Evolutionary conservation across 1,140 invertebrate genomes (phyloP).

Genomic region (Trichonephila clavipes): DNA sequence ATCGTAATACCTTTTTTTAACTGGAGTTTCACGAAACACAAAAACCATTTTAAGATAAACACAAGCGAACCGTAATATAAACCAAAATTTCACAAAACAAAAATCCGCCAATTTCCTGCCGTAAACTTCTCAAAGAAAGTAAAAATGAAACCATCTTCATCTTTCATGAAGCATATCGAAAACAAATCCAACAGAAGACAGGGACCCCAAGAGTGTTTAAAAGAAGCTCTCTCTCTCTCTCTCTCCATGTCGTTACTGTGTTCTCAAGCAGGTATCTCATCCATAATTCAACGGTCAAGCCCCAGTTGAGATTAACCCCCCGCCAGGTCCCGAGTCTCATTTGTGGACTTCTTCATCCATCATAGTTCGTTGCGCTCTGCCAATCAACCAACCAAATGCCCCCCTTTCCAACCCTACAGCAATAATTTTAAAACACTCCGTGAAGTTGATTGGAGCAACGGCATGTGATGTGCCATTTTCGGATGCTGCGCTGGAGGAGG

Average conservation of each 20-base stretch:
- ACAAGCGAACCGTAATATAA: background rate
- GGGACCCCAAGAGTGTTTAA: conserved; percentile 19
- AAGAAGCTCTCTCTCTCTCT: too few species aligned
- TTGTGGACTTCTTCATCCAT: conserved; percentile 10
- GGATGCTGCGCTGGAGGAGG: background rate
- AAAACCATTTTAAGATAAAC: background rate
- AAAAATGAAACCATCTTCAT: background rate
- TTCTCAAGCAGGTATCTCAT: conserved; percentile 41
- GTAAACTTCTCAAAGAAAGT: background rate
- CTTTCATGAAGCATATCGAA: background rate
- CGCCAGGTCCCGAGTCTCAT: background rate
- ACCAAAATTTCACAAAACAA: background rate
- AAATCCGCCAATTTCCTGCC: background rate
- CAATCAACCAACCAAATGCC: conserved; percentile 17
- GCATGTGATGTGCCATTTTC: background rate
- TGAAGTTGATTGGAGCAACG: background rate
- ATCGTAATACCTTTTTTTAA: too few species aligned
- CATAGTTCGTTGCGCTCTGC: conserved; percentile 40
- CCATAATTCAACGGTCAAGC: conserved; percentile 64
- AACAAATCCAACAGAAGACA: background rate
- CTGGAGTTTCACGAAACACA: background rate
- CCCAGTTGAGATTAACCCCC: conserved; percentile 14
- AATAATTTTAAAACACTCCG: background rate
- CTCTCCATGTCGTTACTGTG: conserved; percentile 33
- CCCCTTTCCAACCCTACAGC: background rate